Percentiles rank a stretch among this genome's conserved stretches.
phyloP scores from a whole-genome alignment of 2,888 invertebrate genomes.

The Falcaria lacertinaria region DNA sequence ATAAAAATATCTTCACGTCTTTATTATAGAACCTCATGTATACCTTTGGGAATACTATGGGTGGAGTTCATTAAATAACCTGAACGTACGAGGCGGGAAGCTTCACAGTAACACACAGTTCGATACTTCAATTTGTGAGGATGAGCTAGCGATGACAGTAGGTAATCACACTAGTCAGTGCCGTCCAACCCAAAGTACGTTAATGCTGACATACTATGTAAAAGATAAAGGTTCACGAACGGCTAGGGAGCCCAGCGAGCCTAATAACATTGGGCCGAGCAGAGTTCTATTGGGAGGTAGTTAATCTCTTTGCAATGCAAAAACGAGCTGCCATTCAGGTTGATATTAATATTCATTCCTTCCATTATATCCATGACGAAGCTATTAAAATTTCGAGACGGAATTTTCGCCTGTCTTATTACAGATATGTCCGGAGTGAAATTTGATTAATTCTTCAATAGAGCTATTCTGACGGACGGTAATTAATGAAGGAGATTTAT shows the following conservation, averaged over 20 bases:
- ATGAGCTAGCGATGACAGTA: too few species aligned
- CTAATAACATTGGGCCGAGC: neutral
- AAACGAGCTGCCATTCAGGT: slow-evolving; percentile 55
- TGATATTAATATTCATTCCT: slow-evolving; percentile 65
- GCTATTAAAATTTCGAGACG: slow-evolving; percentile 57
- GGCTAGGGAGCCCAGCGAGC: too few species aligned
- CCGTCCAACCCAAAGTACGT: too few species aligned
- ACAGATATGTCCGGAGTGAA: slow-evolving; percentile 46
- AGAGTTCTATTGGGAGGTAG: slow-evolving; percentile 15
- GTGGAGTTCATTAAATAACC: too few species aligned
- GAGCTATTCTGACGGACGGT: neutral
- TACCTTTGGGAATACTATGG: too few species aligned
- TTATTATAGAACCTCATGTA: too few species aligned
- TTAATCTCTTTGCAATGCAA: slow-evolving; percentile 61
- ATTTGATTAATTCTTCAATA: slow-evolving; percentile 40
- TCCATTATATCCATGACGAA: slow-evolving; percentile 56
- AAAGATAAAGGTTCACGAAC: neutral
- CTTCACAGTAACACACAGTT: too few species aligned
- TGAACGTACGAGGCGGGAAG: too few species aligned
- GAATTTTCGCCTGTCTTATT: slow-evolving; percentile 42
- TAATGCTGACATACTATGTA: too few species aligned
- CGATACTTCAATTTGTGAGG: too few species aligned
- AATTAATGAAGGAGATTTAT: slow-evolving; percentile 4
- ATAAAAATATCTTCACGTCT: too few species aligned
- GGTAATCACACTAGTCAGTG: too few species aligned